phyloP scores from a whole-genome alignment of 2,113 vertebrate species.

The Rana temporaria region DNA sequence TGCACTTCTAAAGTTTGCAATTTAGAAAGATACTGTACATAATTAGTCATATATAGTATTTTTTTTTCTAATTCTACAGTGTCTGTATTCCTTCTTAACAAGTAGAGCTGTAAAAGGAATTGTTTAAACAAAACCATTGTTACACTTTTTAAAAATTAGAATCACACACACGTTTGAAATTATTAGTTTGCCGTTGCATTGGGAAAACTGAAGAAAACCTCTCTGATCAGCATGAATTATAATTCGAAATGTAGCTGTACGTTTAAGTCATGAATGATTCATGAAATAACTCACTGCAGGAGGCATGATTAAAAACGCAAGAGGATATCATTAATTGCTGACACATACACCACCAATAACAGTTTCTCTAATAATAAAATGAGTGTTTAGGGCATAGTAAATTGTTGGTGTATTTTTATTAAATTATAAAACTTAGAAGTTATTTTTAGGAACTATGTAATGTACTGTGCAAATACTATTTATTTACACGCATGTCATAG shows the following conservation, averaged over 20 bases:
- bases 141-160: too few relatives aligned
- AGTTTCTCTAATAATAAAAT: conserved; percentile 7
- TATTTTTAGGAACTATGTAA: not conserved
- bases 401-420: not conserved
- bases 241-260: conserved; percentile 37
- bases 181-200: not conserved
- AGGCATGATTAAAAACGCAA: conserved; percentile 43
- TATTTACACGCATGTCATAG: too few relatives aligned
- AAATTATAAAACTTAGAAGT: not conserved
- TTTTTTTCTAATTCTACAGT: too few relatives aligned
- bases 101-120: too few relatives aligned
- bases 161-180: conserved; percentile 2
- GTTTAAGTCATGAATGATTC: conserved; percentile 47
- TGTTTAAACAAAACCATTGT: too few relatives aligned
- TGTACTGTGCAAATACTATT: too few relatives aligned
- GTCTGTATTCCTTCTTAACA: too few relatives aligned
- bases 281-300: conserved; percentile 41
- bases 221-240: conserved; percentile 38
- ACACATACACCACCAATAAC: conserved; percentile 16
- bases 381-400: not conserved
- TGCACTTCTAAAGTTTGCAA: too few relatives aligned
- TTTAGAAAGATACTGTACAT: too few relatives aligned
- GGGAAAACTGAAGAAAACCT: conserved; percentile 8
- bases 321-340: conserved; percentile 42
- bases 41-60: too few relatives aligned